Base-by-base conservation (phyloP, 2,113 vertebrate genomes). In the Eudyptes chrysolophus region DNA sequence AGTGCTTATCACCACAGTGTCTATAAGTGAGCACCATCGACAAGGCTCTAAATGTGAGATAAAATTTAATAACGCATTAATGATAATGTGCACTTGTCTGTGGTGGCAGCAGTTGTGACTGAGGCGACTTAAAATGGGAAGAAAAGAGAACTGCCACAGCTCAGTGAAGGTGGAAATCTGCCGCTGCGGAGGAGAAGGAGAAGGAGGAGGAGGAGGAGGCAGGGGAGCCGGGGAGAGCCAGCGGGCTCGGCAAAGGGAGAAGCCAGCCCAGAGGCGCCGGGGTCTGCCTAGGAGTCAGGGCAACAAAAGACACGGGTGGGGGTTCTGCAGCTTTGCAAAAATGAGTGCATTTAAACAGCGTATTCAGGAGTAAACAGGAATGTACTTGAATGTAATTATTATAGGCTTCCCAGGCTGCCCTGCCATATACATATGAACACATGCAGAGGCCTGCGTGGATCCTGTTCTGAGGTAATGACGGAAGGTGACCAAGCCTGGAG, bases 21-120 rank as follows among this genome's bases (percentile, higher is more conserved):
- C 83, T 93, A 68, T 81, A 92, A 97, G 87, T 22, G 51, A 93
- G 92, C 65, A 78, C 78, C 85, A 83, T 86, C 1, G n/a, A 94
- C 76, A 92, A 71, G 80, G 74, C 92, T 97, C 62, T 90, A 95
- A 95, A 93, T 95, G 83, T 48, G 87, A 90, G 89, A 85, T 94
- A 96, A 96, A 96, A 95, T 95, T 97, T 95, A 94, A 92, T 95
- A 97, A 96, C 96, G 95, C 97, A 97, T 97, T 97, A 97, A 97
- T 96, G 95, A 95, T 88, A 94, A 86, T 2, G 1, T 81, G 84
- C 62, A 65, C 90, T 96, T 84, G 74, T 95, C 91, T 90, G 80
- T 70, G 83, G 92, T 51, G 78, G 94, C 89, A 89, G 88, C 52
- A 77, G 62, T 81, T 84, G 74, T 49, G 85, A 88, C 82, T 86